These are phyloP conservation scores for Ia io DNA, from an alignment of 2,113 vertebrate genomes.

Conservation along the genomic window DNA sequence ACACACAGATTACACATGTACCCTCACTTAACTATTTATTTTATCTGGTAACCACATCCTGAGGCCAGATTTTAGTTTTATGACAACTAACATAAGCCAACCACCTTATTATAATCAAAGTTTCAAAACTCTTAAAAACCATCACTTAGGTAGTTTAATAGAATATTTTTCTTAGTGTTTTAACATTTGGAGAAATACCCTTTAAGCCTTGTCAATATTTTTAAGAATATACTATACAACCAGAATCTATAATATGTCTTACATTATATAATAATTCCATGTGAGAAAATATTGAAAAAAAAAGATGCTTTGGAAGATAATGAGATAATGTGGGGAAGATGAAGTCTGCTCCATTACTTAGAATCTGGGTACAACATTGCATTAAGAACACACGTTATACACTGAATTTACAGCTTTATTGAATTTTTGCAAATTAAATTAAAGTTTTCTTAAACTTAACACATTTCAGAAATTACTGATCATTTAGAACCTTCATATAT, in stretches of 20 bases:
- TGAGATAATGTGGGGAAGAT: background rate
- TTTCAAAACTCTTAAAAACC: background rate
- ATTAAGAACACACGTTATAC: background rate
- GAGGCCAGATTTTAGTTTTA: background rate
- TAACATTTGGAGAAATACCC: background rate
- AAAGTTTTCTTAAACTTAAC: background rate
- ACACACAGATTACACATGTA: background rate
- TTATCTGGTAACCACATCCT: background rate
- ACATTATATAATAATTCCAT: background rate
- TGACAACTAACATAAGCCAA: background rate
- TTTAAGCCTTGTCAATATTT: background rate
- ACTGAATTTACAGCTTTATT: background rate
- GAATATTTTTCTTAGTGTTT: background rate
- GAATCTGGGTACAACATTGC: background rate
- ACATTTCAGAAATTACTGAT: constrained; percentile 24
- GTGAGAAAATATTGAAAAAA: background rate
- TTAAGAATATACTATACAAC: background rate
- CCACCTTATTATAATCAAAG: background rate
- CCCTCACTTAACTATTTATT: background rate
- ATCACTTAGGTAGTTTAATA: background rate
- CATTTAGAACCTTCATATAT: background rate
- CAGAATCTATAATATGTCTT: background rate
- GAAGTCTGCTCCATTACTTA: background rate
- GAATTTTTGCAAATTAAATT: constrained; percentile 25
- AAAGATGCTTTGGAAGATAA: background rate